Percentiles rank a stretch among this genome's conserved stretches.
Evolutionary conservation across 2,113 vertebrate species (phyloP).

Genomic region (Chionis minor): DNA sequence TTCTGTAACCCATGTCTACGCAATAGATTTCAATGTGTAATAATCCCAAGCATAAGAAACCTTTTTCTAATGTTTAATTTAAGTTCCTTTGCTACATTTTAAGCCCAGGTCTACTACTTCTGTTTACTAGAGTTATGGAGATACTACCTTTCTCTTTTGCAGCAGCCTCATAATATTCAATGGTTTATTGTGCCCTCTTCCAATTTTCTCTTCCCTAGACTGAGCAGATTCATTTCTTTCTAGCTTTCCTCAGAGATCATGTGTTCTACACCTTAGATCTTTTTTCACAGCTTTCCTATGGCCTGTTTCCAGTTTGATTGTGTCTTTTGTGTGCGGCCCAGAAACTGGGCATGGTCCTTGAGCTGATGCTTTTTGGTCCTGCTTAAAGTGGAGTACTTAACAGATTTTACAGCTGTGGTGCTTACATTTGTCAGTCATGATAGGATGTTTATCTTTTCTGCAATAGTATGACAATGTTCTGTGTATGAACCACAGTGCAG

Average conservation of each 20-base stretch:
- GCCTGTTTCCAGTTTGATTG: background rate
- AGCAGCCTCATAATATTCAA: background rate
- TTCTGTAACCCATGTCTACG: background rate
- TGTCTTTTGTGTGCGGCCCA: background rate
- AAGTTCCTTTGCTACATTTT: background rate
- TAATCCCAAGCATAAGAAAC: background rate
- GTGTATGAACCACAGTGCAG: background rate
- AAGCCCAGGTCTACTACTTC: background rate
- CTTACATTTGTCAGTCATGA: conserved; percentile 21
- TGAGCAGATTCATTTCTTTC: background rate
- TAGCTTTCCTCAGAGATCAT: background rate
- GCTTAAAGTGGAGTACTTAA: background rate
- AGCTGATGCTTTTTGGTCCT: background rate
- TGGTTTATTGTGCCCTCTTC: background rate
- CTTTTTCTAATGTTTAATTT: background rate
- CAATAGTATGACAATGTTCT: background rate
- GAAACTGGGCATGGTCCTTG: background rate
- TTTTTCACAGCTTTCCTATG: background rate
- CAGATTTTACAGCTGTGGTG: background rate
- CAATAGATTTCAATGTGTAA: background rate
- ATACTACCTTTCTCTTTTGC: background rate
- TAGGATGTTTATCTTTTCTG: conserved; percentile 47
- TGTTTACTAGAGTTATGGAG: background rate
- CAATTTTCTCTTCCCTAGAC: background rate
- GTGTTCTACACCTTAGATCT: background rate